Conservation (phyloP, 1,140 invertebrate genomes). For the Cotesia glomerata region DNA sequence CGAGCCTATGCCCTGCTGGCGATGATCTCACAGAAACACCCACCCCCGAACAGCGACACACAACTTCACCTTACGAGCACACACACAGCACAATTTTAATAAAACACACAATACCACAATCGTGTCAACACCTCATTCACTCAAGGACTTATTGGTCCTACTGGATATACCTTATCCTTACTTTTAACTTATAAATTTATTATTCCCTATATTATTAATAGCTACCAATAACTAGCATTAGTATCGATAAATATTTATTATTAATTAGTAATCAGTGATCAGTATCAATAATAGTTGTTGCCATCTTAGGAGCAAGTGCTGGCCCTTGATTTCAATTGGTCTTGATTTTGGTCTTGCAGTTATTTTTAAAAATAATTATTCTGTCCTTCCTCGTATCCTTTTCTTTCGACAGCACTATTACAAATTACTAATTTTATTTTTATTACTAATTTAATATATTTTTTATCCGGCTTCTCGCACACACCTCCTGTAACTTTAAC, state of each 20-base stretch:
- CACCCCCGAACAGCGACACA: constrained; percentile 26
- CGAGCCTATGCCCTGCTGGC: constrained; percentile 61
- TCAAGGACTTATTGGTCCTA: background rate
- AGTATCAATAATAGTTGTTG: background rate
- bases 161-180: background rate
- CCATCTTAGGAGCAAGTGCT: background rate
- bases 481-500: constrained; percentile 37
- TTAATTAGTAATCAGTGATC: background rate
- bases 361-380: background rate
- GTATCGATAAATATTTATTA: background rate
- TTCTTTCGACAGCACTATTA: constrained; percentile 27
- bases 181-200: too few species aligned
- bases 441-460: constrained; percentile 36
- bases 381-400: constrained; percentile 23
- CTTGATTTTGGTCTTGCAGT: background rate
- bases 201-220: background rate
- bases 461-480: constrained; percentile 27
- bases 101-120: constrained; percentile 19
- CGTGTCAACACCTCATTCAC: constrained; percentile 25
- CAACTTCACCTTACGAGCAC: too few species aligned
- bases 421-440: constrained; percentile 20
- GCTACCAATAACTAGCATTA: background rate
- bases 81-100: constrained; percentile 41
- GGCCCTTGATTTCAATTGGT: background rate
- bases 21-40: constrained; percentile 44